phyloP scores from a whole-genome alignment of 2,888 invertebrate species.

The Zhengitettix transpicula region DNA sequence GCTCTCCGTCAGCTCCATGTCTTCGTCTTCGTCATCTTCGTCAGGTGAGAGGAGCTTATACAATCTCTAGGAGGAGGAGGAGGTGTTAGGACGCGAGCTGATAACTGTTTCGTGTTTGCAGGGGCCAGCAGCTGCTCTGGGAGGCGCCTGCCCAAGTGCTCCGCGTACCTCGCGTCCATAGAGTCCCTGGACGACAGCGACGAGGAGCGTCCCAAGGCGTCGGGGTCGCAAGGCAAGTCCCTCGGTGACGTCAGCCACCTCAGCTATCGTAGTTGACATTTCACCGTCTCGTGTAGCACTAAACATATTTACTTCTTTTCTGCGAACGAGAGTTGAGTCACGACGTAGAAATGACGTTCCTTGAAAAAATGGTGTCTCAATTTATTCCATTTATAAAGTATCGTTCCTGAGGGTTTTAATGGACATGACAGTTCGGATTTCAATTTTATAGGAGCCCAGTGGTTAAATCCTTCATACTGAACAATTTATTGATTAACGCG shows the following conservation, averaged over 20 bases:
- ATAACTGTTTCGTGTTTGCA: conserved; percentile 17
- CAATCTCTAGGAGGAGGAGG: neutral
- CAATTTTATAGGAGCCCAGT: no score
- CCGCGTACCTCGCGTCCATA: conserved; percentile 71
- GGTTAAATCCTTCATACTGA: no score
- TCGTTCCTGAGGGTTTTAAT: no score
- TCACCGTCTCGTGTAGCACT: no score
- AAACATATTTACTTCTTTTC: no score
- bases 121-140: conserved; percentile 41
- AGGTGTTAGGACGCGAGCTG: neutral
- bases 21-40: conserved; percentile 35
- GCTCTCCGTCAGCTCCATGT: conserved; percentile 59
- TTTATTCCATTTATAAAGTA: no score
- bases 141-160: conserved; percentile 19
- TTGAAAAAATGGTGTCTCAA: no score
- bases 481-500: no score
- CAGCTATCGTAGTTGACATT: no score
- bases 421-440: no score
- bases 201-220: conserved; percentile 3
- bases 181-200: conserved; percentile 60
- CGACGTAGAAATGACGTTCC: no score
- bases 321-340: no score
- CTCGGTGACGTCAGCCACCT: neutral
- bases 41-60: conserved; percentile 16
- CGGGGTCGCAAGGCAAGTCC: neutral